Evolutionary conservation across 1,140 invertebrate genomes (phyloP), one percentile per base, ranked within the genome.

Genomic region (Apis florea): DNA sequence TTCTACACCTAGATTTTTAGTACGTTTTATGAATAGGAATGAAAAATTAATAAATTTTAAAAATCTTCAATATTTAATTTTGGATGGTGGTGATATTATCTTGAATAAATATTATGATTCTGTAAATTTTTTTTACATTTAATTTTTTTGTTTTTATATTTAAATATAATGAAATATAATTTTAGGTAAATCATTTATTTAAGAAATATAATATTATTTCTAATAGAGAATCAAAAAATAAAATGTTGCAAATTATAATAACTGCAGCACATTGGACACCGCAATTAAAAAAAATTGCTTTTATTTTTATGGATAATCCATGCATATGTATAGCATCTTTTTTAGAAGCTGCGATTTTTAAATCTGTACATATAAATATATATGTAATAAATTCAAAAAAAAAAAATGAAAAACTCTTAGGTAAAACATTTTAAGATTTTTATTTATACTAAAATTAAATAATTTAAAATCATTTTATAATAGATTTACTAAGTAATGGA

Each of bases 241-340:
- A 89, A 17, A 75, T 86, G n/a, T 68, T 93, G 10, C 93, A 94
- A 86, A 88, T 92, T 12, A 89, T 93, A 54, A 54, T 86, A 12
- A 90, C 90, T 47, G 88, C 87, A 17, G 82, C 88, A 64, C 59
- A 90, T 19, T 94, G 92, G 90, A 91, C 91, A 15, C 3, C 64
- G n/a, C 12, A 70, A 1, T 21, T 94, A 12, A 88, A 86, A 71
- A 88, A 78, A 54, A 89, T 93, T 58, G 79, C 88, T 13, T 59
- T 82, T 1, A 49, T 72, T 15, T 86, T 86, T 54, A 85, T 92
- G 58, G 51, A 85, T 31, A 81, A 91, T 85, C 91, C 92, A 5
- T 92, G 89, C 24, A 89, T 92, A 70, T 93, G 92, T 70, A 92
- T 94, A 64, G 88, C 91, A 59, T 94, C 93, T 40, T 93, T 90